A percentile compares a stretch with the other conserved stretches of the same genome.
Conservation (phyloP, 2,797 vertebrate genomes). For the Typhlichthys subterraneus region DNA sequence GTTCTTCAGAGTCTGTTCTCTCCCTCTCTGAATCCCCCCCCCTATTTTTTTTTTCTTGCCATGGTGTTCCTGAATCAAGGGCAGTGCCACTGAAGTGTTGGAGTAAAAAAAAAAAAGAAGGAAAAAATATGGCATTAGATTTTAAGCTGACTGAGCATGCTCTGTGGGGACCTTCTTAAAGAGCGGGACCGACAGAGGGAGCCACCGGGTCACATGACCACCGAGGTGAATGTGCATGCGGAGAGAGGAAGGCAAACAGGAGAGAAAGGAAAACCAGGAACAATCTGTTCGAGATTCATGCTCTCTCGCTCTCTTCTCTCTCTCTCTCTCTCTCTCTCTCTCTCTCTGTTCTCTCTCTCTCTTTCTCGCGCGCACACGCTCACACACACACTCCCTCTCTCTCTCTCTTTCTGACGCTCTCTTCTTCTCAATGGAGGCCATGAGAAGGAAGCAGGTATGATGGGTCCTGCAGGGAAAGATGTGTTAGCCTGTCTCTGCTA, state of each 20-base stretch:
- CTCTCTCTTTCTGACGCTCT: constrained; percentile 50
- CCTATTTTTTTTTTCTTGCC: constrained; percentile 7
- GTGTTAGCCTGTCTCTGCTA: constrained; percentile 52
- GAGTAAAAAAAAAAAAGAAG: constrained; percentile 55
- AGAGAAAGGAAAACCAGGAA: constrained; percentile 60
- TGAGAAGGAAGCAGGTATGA: constrained; percentile 83
- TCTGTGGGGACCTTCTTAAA: constrained; percentile 74
- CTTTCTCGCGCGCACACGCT: constrained; percentile 23
- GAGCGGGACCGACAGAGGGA: constrained; percentile 80
- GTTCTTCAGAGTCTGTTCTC: constrained; percentile 10
- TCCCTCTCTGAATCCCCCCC: background rate
- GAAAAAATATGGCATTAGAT: constrained; percentile 47
- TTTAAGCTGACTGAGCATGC: constrained; percentile 78
- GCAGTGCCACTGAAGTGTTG: constrained; percentile 51
- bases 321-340: constrained; percentile 27
- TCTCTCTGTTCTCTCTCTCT: constrained; percentile 15
- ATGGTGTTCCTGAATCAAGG: constrained; percentile 30
- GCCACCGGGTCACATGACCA: constrained; percentile 79
- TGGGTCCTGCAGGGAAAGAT: constrained; percentile 66
- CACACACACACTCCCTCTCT: constrained; percentile 30
- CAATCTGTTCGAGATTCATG: constrained; percentile 74
- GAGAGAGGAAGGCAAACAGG: constrained; percentile 68
- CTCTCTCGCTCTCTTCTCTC: constrained; percentile 30
- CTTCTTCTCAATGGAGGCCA: constrained; percentile 80
- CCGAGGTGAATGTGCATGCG: constrained; percentile 76